Base-by-base conservation (phyloP, 2,888 invertebrate genomes). In the Drosophila lacicola region DNA sequence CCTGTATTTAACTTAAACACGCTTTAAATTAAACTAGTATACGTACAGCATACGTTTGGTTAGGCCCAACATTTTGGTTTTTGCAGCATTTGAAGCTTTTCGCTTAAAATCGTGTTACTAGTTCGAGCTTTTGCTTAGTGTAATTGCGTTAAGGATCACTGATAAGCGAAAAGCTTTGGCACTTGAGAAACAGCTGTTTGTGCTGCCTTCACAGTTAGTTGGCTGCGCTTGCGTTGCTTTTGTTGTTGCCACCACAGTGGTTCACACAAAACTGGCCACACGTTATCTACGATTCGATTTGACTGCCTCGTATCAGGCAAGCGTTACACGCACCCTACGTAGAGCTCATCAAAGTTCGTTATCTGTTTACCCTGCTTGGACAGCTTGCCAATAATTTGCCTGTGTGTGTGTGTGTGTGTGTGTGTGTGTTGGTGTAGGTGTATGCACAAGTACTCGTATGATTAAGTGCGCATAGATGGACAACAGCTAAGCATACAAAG, bases 321-420 rank as follows among this genome's bases (percentile, higher is more conserved):
- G 64, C 58, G 49, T 76, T 71, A 66, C 74, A 63, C 67, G 70
- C 70, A 64, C 63, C 71, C 77, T 57, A 57, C 76, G 65, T 77
- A 60, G 60, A 83, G 65, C 84, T 71, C 87, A 81, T 78, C 78
- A 84, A 87, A 73, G 54, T 65, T 68, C 61, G 67, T 83, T 82
- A 82, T 82, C 82, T 86, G 72, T 67, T 77, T 57, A 51, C 56
- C 51, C 29, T 56, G 56, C 67, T 67, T 66, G 78, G 58, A 70
- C 72, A 72, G 66, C 42, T 67, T 69, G 66, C 77, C 85, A 82
- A 83, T 87, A 72, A 70, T 57, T 47, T 46, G n/a, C 21, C 13
- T 45, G 44, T 17, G 19, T 21, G 21, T 9, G 25, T 39, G 3
- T 37, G 19, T 50, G 41, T 54, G 13, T 9, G 41, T 37, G 14